These are phyloP conservation scores for Anableps anableps DNA, from an alignment of 2,797 vertebrate species.

Conservation along the genomic window DNA sequence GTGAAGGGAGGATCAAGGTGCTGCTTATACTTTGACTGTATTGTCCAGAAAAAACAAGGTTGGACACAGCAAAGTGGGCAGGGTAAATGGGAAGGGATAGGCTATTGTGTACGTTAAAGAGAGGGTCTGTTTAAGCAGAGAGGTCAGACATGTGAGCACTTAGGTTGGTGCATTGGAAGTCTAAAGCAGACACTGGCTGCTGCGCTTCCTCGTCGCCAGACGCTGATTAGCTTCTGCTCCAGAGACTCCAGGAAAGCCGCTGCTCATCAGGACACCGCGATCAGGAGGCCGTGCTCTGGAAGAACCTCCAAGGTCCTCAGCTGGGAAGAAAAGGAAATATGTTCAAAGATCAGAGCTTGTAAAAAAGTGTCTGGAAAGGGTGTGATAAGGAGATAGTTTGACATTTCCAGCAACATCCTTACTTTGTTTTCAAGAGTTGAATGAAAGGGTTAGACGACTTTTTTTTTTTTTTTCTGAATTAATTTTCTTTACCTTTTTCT, in stretches of 20 bases:
- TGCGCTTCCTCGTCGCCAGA: conserved; percentile 60
- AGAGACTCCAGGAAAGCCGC: conserved; percentile 37
- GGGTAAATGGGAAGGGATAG: conserved; percentile 17
- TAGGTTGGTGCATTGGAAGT: conserved; percentile 67
- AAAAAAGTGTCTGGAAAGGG: not conserved
- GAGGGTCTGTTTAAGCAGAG: conserved; percentile 60
- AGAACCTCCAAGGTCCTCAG: conserved; percentile 80
- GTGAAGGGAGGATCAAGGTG: not conserved
- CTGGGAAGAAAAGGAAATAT: conserved; percentile 64
- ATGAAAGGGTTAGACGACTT: not conserved
- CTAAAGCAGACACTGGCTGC: conserved; percentile 68
- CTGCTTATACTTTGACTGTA: conserved; percentile 29
- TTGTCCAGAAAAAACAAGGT: conserved; percentile 37
- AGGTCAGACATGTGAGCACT: conserved; percentile 69
- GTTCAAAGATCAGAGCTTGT: not conserved
- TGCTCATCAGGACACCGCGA: conserved; percentile 74
- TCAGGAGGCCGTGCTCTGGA: conserved; percentile 67
- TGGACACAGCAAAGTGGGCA: conserved; percentile 17
- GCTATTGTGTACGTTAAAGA: conserved; percentile 23
- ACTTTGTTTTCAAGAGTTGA: conserved; percentile 3
- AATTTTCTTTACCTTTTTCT: not conserved
- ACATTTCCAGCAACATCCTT: conserved; percentile 4
- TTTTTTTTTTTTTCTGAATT: not conserved
- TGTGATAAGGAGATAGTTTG: conserved; percentile 22
- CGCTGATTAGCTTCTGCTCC: conserved; percentile 55